These are phyloP conservation scores for Syritta pipiens DNA, from an alignment of 2,888 invertebrate species.

Conservation along the genomic window DNA sequence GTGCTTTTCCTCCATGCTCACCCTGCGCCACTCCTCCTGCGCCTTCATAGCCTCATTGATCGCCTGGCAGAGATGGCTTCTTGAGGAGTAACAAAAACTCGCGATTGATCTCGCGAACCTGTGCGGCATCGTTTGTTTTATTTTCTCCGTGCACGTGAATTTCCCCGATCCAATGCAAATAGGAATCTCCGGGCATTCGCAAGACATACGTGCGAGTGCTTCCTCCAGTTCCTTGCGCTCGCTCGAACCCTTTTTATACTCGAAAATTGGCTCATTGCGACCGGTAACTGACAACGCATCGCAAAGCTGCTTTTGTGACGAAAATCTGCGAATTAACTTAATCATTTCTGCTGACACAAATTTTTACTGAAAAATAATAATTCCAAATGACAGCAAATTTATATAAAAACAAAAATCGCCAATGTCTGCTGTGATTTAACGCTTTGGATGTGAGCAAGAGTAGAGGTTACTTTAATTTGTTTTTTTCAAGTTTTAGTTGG, in stretches of 20 bases:
- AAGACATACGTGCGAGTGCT: conserved; percentile 84
- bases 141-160: conserved; percentile 85
- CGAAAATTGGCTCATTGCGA: conserved; percentile 89
- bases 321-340: too few species aligned
- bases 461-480: too few species aligned
- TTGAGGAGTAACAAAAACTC: conserved; percentile 92
- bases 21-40: conserved; percentile 91
- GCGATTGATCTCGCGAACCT: conserved; percentile 91
- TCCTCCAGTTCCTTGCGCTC: conserved; percentile 87
- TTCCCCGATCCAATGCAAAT: conserved; percentile 95
- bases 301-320: too few species aligned
- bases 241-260: conserved; percentile 88
- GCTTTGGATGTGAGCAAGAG: too few species aligned
- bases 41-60: conserved; percentile 87
- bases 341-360: too few species aligned
- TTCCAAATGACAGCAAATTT: too few species aligned
- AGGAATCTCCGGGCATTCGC: conserved; percentile 89
- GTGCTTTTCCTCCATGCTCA: conserved; percentile 87
- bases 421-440: too few species aligned
- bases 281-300: too few species aligned
- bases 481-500: too few species aligned
- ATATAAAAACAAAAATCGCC: too few species aligned
- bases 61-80: conserved; percentile 89
- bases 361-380: too few species aligned
- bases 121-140: conserved; percentile 92